Percentiles rank a stretch among this genome's conserved stretches.
Conservation (phyloP, 2,113 vertebrate species). For the Siphamia tubifer region DNA sequence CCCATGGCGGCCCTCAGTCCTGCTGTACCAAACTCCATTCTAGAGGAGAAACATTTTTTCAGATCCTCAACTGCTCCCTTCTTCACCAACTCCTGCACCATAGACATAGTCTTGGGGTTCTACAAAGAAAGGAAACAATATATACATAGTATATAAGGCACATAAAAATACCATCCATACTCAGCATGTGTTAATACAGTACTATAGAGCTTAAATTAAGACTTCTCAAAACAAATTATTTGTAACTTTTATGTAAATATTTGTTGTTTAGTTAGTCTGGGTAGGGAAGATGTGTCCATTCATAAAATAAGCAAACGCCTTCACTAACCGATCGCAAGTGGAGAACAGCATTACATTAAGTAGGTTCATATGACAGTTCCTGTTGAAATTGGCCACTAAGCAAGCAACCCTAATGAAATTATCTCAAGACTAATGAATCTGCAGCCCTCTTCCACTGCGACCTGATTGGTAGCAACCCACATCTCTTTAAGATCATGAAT, state of each 20-base stretch:
- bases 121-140: conserved; percentile 50
- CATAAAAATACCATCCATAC: background rate
- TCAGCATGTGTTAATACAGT: background rate
- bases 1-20: conserved; percentile 95
- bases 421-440: conserved; percentile 11
- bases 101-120: conserved; percentile 87
- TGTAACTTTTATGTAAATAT: too few species aligned
- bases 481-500: conserved; percentile 36
- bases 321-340: background rate
- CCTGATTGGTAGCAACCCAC: conserved; percentile 39
- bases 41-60: conserved; percentile 86
- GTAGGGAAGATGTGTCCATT: too few species aligned
- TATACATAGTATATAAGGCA: background rate
- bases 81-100: conserved; percentile 82
- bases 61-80: conserved; percentile 79
- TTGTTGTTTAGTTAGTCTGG: too few species aligned
- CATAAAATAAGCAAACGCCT: too few species aligned
- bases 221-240: too few species aligned
- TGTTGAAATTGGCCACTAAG: background rate
- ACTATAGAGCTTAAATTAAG: too few species aligned
- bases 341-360: background rate
- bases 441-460: conserved; percentile 8
- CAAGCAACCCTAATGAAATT: background rate
- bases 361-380: background rate
- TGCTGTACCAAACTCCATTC: conserved; percentile 96